phyloP scores from a whole-genome alignment of 1,140 invertebrate species.

The Lucilia cuprina region DNA sequence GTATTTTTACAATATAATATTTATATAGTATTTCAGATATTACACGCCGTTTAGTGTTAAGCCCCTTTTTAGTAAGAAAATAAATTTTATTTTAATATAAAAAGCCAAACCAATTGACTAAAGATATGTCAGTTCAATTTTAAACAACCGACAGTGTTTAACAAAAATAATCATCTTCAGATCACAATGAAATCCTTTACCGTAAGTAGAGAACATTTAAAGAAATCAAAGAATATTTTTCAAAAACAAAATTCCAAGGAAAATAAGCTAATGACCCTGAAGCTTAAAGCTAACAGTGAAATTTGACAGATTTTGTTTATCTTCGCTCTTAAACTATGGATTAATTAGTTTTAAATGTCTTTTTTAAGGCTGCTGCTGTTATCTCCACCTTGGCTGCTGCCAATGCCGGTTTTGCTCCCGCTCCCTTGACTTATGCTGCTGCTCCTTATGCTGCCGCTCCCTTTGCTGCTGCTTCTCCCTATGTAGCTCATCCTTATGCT shows the following conservation, averaged over 20 bases:
- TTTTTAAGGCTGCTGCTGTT: constrained; percentile 56
- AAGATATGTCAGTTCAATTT: constrained; percentile 62
- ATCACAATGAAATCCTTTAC: constrained; percentile 61
- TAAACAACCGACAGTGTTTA: constrained; percentile 59
- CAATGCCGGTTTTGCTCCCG: constrained; percentile 48
- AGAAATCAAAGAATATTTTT: too few species aligned
- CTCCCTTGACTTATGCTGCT: constrained; percentile 46
- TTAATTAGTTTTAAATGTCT: background rate
- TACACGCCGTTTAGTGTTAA: too few species aligned
- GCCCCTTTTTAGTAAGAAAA: too few species aligned
- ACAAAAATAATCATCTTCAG: constrained; percentile 50
- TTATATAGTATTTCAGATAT: too few species aligned
- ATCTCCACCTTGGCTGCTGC: constrained; percentile 57
- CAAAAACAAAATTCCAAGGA: too few species aligned
- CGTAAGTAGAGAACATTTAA: too few species aligned
- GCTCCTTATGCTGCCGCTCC: constrained; percentile 41
- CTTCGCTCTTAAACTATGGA: background rate
- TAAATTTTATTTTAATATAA: constrained; percentile 59
- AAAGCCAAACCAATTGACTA: constrained; percentile 52
- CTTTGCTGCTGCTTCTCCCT: constrained; percentile 40
- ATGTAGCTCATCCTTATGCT: constrained; percentile 25
- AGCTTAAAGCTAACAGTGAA: background rate
- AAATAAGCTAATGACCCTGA: too few species aligned
- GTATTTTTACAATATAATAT: too few species aligned
- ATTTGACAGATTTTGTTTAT: background rate